Conservation (phyloP, 2,888 invertebrate genomes). For the Ormyrus pomaceus region DNA sequence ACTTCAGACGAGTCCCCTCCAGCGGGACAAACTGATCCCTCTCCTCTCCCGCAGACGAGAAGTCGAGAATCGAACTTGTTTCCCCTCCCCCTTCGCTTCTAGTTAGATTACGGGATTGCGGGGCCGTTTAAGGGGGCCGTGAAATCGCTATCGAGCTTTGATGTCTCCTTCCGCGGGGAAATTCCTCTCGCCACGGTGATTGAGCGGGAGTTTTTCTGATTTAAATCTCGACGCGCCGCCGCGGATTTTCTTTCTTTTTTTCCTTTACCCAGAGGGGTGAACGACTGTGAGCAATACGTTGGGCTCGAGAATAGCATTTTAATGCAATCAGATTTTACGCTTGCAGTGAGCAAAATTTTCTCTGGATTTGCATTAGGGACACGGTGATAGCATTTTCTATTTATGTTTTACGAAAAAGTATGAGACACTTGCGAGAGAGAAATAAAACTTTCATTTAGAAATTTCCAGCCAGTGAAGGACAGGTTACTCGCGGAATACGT, state of each 20-base stretch:
- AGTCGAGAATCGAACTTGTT: constrained; percentile 25
- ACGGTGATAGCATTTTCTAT: too few species aligned
- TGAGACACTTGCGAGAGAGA: too few species aligned
- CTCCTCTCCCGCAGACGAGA: background rate
- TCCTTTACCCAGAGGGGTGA: too few species aligned
- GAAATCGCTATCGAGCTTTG: constrained; percentile 44
- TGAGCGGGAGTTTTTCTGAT: constrained; percentile 26
- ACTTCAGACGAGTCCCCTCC: background rate
- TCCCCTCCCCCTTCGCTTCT: background rate
- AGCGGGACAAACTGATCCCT: background rate
- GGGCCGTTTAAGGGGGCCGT: constrained; percentile 7
- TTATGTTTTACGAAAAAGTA: too few species aligned
- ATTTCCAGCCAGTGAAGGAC: too few species aligned
- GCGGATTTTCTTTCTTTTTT: too few species aligned
- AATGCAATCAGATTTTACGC: background rate
- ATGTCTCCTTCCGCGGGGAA: constrained; percentile 25
- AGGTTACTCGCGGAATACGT: background rate
- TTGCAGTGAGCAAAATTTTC: background rate
- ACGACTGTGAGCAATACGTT: too few species aligned
- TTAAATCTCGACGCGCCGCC: background rate
- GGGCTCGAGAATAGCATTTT: background rate
- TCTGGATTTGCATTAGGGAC: background rate
- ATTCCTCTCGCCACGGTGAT: constrained; percentile 20
- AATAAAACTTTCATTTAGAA: too few species aligned
- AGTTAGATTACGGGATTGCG: constrained; percentile 25